Base-by-base conservation (phyloP, 23 tunicate genomes). In the Halocynthia roretzi region DNA sequence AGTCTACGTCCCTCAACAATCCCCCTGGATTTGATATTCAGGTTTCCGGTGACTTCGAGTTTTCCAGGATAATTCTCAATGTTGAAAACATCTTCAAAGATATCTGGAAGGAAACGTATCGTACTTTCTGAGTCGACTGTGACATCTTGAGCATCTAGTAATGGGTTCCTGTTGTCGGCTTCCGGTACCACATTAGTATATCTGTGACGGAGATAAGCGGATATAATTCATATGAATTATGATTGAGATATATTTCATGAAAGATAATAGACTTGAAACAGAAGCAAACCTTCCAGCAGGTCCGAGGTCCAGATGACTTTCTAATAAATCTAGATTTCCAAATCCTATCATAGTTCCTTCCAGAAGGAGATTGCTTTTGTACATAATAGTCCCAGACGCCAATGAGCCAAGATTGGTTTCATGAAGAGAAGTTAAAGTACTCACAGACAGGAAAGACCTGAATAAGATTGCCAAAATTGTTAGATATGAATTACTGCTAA, bases 311-410 rank as follows among this genome's bases (percentile, higher is more conserved):
- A 76, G 1, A 10, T 31, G 23, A 53, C 80, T 76, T 8, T 58
- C 67, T 11, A 76, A 55, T 31, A 76, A 23, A 9, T 76, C 67
- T 17, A 76, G 57, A 40, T 57, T 76, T 54, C 80, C 80, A 31
- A 57, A 76, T n/a, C 67, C 80, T 22, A 76, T 53, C 80, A 76
- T 56, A 8, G 67, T 76, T 12, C 80, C 80, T 23, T 76, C 68
- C 49, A 76, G 23, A 11, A 56, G 7, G 12, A 56, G 50, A 12
- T 57, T 40, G n/a, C 53, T 52, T 8, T 53, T 68, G n/a, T 58
- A 10, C 48, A 76, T 56, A 7, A 76, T 68, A 12, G 80, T 31
- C 31, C 62, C 52, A 2, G 71, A 49, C 44, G 44, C 44, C 44
- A 31, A 31, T 31, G 44, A 31, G 44, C 44, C 44, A 31, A 31